Base-by-base conservation (phyloP, 2,797 vertebrate genomes). In the Poecilia wingei region DNA sequence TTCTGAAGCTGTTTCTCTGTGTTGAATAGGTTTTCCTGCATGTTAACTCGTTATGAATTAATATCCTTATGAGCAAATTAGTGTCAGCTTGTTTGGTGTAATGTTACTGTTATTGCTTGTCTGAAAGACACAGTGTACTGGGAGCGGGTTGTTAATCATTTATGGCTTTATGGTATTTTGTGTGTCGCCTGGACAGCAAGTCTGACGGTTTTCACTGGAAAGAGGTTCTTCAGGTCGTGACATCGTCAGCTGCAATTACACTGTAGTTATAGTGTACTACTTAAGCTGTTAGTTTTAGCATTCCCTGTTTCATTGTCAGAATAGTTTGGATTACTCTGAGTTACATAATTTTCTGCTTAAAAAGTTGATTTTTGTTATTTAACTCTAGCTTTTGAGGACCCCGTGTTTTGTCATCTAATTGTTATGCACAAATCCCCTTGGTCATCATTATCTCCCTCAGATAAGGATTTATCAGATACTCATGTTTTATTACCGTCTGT, bases 101-200 rank as follows among this genome's bases (percentile, higher is more conserved):
- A 59, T 79, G 53, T 72, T 84, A 77, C 66, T 78, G n/a, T 75
- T 75, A 55, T 41, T 84, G 82, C 80, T 61, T 77, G 53, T 81
- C 74, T 39, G 31, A 87, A 85, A 86, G 87, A 84, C 84, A 85
- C 70, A 20, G 75, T 92, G 82, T 89, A 75, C 78, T 86, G 79
- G 87, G 74, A 83, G 64, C 22, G 3, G 18, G 57, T 72, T 84
- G 93, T 95, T 94, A 95, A 95, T 95, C 81, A 94, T 95, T 95
- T 77, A 87, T 93, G 75, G 73, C 73, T 93, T 94, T 91, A 93
- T 79, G 88, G 82, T 82, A 85, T 91, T 51, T n/a, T 14, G 16
- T 31, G 83, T 87, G 79, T 71, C 83, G 72, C 85, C 82, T 78
- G 57, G 41, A 20, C 70, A 51, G 72, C 76, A 77, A 77, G 72